phyloP scores from a whole-genome alignment of 2,888 invertebrate genomes.

The Papilio demoleus region DNA sequence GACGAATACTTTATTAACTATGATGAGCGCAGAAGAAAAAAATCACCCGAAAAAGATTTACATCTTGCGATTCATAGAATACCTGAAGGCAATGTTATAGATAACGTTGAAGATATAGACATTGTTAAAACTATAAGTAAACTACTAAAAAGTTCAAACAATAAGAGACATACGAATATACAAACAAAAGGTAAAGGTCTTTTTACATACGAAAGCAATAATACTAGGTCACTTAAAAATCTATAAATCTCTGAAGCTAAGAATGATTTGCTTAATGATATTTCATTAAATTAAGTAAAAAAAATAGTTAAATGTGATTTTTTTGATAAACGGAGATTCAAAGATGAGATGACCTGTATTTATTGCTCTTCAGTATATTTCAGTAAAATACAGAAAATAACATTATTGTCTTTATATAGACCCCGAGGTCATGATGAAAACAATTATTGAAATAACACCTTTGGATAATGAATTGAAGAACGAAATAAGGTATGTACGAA shows the following conservation, averaged over 20 bases:
- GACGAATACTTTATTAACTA: neutral
- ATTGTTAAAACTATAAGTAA: slow-evolving; percentile 50
- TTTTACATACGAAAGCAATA: no score
- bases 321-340: no score
- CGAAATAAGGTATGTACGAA: slow-evolving; percentile 9
- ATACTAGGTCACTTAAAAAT: no score
- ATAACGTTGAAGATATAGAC: slow-evolving; percentile 63
- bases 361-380: no score
- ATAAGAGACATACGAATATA: neutral
- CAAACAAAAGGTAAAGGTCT: slow-evolving; percentile 13
- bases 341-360: no score
- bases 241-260: no score
- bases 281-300: no score
- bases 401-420: no score
- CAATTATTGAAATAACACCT: slow-evolving; percentile 52
- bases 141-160: slow-evolving; percentile 42
- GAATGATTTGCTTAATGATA: no score
- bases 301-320: no score
- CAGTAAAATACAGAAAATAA: no score
- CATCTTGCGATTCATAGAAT: slow-evolving; percentile 68
- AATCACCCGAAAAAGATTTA: slow-evolving; percentile 50
- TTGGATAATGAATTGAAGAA: slow-evolving; percentile 12
- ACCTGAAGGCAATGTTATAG: slow-evolving; percentile 62
- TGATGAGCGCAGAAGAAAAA: neutral
- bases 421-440: slow-evolving; percentile 62